Evolutionary conservation across 2,888 invertebrate genomes (phyloP), one percentile per base, ranked within the genome.

Genomic region (Dasypogon diadema): DNA sequence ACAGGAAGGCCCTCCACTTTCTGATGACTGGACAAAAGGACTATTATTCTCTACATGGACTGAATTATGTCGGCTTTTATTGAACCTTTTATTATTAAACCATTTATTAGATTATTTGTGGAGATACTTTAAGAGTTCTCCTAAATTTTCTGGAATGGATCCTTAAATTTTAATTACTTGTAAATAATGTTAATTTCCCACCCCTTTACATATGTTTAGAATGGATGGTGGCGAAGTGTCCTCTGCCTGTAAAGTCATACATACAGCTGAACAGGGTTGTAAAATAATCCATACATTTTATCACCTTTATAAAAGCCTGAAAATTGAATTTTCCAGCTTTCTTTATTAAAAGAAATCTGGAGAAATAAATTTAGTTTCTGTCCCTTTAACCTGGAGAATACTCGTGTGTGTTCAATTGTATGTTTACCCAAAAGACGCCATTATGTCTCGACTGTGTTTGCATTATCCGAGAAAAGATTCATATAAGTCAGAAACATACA

Each of bases 381-480:
- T 30, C 42, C 70, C 46, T 51, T 54, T 70, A 30, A 30, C 10
- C 42, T n/a, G n/a, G 24, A 14, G 14, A 21, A 14, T 63, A 26
- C 10, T 6, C 54, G 30, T 30, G 34, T 54, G 18, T 51, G 58
- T 74, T 8, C 58, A 48, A 26, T 58, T 46, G 30, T 74, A 48
- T 74, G 24, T 74, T 74, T 74, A 58, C 58, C 58, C 74, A 58
- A 42, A 74, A 46, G 58, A 74, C 46, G 58, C 58, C 74, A 74
- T 74, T 74, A 74, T 74, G 58, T 74, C 56, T 74, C 58, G 58
- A 56, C 74, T 46, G 24, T 74, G 30, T 74, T 74, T 74, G 74
- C 58, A 42, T 74, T 74, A 74, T 30, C 26, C 51, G 16, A 54
- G 18, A 22, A 30, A 21, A 70, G 70, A 70, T 70, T 70, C 70